Evolutionary conservation across 2,888 invertebrate species (phyloP), one percentile per base, ranked within the genome.

Genomic region (Dolichopus griseipennis): DNA sequence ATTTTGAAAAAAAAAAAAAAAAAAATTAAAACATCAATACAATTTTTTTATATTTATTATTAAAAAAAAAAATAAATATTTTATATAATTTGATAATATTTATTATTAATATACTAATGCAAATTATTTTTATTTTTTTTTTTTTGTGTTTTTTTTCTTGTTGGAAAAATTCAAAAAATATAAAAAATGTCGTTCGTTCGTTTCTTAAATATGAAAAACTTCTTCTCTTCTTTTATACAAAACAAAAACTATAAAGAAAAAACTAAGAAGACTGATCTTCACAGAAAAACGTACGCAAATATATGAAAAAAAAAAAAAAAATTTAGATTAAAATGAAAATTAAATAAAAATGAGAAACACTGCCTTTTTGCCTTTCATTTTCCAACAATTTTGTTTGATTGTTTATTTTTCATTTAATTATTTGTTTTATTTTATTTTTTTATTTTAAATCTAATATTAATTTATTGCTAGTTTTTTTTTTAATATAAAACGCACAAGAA

Each of bases 91-190:
- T 41, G 18, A 52, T 52, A 12, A 12, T 52, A 52, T 18, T 18
- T 52, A 52, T 6, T n/a, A 52, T 52, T 52, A 18, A 52, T 41
- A 41, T 52, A 52, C 52, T 52, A 52, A 52, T 52, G 52, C 52
- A 52, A 52, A 52, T 52, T 52, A 52, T 52, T 52, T 34, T 43
- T 52, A 52, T 52, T 52, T 52, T 52, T 52, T 52, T 43, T 52
- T 52, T 52, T 52, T 12, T 52, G 9, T 52, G 6, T 52, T 18
- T 52, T 52, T 43, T 52, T 15, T 52, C 52, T 52, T 52, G 52
- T 52, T 52, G 52, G 52, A 52, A 52, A 52, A 52, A 52, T 52
- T 37, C 37, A 37, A 37, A 37, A 52, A 12, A 52, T 18, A 43
- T 10, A 15, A 52, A 52, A 52, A 52, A 52, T 52, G 52, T 52